These are phyloP conservation scores for Drosophila quasianomalipes DNA, from an alignment of 2,888 invertebrate genomes.

Conservation along the genomic window DNA sequence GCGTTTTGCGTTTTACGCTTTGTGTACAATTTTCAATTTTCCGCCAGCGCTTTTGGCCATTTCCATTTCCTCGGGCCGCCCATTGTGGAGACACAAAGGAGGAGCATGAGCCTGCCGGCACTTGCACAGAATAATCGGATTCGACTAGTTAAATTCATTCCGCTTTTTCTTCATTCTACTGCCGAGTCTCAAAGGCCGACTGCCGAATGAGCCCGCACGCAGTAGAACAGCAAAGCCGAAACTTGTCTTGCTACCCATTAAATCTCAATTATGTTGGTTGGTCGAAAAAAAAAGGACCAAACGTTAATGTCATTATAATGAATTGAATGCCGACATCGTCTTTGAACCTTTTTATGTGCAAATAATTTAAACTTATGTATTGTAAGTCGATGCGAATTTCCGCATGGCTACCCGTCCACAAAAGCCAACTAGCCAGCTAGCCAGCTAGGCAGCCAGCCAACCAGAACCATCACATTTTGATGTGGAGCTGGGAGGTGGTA, in stretches of 20 bases:
- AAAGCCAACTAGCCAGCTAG: conserved; percentile 37
- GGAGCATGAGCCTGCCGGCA: conserved; percentile 47
- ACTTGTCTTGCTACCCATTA: conserved; percentile 62
- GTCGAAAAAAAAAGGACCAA: conserved; percentile 36
- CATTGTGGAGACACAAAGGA: conserved; percentile 34
- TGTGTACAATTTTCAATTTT: conserved; percentile 74
- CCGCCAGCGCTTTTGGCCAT: conserved; percentile 74
- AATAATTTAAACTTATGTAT: conserved; percentile 73
- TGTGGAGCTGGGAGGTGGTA: background rate
- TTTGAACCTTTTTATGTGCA: conserved; percentile 71
- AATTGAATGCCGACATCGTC: conserved; percentile 62
- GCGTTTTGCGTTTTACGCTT: conserved; percentile 55
- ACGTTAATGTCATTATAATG: conserved; percentile 77
- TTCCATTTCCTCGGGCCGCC: conserved; percentile 47
- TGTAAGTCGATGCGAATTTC: conserved; percentile 53
- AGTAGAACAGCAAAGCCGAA: conserved; percentile 11
- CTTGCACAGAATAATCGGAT: conserved; percentile 55
- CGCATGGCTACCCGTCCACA: conserved; percentile 58
- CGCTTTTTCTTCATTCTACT: conserved; percentile 9
- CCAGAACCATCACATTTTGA: conserved; percentile 10
- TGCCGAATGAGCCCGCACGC: conserved; percentile 62
- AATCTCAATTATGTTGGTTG: conserved; percentile 70
- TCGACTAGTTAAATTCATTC: conserved; percentile 60
- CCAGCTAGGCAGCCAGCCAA: conserved; percentile 24
- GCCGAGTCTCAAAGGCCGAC: conserved; percentile 3